These are phyloP conservation scores for Drosophila sucinea DNA, from an alignment of 1,140 invertebrate species.

Conservation along the genomic window DNA sequence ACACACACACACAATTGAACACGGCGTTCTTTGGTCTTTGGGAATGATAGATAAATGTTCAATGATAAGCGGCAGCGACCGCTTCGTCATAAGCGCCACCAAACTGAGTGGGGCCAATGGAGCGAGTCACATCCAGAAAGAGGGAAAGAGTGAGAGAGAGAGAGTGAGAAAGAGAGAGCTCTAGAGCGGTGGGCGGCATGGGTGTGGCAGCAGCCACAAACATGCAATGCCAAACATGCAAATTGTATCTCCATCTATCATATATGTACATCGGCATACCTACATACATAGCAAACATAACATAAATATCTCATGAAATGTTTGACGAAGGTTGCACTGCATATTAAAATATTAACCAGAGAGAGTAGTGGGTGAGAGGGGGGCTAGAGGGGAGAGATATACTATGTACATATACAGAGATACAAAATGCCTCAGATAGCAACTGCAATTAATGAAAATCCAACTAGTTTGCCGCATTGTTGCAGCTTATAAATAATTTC, in stretches of 20 bases:
- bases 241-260: constrained; percentile 39
- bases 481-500: constrained; percentile 3
- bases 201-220: constrained; percentile 26
- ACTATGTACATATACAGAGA: constrained; percentile 5
- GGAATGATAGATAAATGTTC: constrained; percentile 33
- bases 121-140: constrained; percentile 31
- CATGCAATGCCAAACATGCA: constrained; percentile 59
- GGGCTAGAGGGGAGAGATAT: no score
- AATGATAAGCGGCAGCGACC: constrained; percentile 39
- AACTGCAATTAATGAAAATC: constrained; percentile 9
- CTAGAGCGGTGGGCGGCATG: neutral
- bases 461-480: neutral
- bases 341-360: constrained; percentile 23
- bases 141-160: constrained; percentile 23
- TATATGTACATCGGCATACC: constrained; percentile 9
- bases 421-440: constrained; percentile 37
- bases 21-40: neutral
- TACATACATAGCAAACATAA: constrained; percentile 11
- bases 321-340: constrained; percentile 47
- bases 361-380: neutral
- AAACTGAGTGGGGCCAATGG: constrained; percentile 11
- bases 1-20: neutral
- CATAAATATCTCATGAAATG: constrained; percentile 36
- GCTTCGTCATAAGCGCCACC: constrained; percentile 3
- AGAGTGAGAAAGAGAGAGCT: constrained; percentile 2